Percentiles rank a stretch among this genome's conserved stretches.
phyloP scores from a whole-genome alignment of 2,797 vertebrate species.

The Phrynocephalus forsythii region DNA sequence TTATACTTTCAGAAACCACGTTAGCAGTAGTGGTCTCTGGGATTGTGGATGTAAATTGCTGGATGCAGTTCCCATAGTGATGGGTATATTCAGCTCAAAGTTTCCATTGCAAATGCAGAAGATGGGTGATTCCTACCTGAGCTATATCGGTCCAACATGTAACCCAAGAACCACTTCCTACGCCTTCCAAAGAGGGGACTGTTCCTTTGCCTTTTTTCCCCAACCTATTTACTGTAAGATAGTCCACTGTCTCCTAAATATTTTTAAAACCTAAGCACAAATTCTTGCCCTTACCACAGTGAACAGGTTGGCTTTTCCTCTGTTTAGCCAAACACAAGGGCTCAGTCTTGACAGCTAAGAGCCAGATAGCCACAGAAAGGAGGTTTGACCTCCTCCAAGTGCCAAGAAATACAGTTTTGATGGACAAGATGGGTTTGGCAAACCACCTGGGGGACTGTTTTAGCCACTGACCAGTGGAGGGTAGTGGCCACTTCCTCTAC shows the following conservation, averaged over 20 bases:
- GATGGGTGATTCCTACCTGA: background rate
- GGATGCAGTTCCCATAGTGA: background rate
- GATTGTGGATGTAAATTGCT: background rate
- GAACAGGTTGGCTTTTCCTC: slow-evolving; percentile 25
- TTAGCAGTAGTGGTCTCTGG: background rate
- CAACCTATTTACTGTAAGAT: background rate
- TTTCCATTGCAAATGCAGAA: background rate
- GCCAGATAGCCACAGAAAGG: slow-evolving; percentile 67
- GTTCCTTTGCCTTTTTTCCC: background rate
- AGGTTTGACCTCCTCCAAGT: slow-evolving; percentile 47
- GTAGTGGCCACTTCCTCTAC: slow-evolving; percentile 63
- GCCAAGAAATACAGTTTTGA: slow-evolving; percentile 65
- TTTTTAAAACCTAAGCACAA: slow-evolving; percentile 23
- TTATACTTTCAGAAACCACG: background rate
- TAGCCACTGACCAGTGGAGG: slow-evolving; percentile 57
- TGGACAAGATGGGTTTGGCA: slow-evolving; percentile 62
- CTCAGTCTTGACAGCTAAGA: slow-evolving; percentile 54
- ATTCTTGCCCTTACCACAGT: slow-evolving; percentile 46
- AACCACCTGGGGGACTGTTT: slow-evolving; percentile 33
- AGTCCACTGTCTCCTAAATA: slow-evolving; percentile 30
- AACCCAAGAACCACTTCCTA: background rate
- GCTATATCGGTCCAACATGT: background rate
- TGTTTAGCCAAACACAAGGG: slow-evolving; percentile 54
- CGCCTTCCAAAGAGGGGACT: background rate
- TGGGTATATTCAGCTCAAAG: background rate